Conservation (phyloP, 2,888 invertebrate genomes). For the Galerucella nymphaeae region DNA sequence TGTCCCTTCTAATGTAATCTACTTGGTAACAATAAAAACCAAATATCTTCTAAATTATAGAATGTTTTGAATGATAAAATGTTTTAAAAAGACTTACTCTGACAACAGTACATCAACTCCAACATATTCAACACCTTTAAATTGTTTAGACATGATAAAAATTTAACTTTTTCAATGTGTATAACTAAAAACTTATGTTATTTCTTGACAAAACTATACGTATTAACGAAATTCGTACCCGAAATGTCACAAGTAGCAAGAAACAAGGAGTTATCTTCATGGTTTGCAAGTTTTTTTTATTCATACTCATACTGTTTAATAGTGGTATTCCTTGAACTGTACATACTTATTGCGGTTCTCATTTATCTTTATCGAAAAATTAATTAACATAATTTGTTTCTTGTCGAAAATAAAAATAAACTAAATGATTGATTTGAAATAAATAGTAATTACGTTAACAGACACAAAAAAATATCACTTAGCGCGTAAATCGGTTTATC, state of each 20-base stretch:
- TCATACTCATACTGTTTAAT: constrained; percentile 20
- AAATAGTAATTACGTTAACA: neutral
- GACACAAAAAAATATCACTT: neutral
- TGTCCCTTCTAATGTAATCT: too few species aligned
- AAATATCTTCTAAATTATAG: too few species aligned
- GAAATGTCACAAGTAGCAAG: constrained; percentile 13
- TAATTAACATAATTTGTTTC: constrained; percentile 14
- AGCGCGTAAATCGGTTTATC: neutral
- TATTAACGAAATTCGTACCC: constrained; percentile 18
- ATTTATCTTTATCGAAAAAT: constrained; percentile 24
- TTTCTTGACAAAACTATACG: constrained; percentile 11
- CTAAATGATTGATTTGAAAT: neutral
- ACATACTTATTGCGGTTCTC: constrained; percentile 18
- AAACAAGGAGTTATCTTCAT: constrained; percentile 21
- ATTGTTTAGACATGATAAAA: constrained; percentile 10
- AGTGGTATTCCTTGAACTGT: constrained; percentile 30
- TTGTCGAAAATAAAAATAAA: neutral
- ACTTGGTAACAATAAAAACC: too few species aligned
- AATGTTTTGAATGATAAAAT: neutral
- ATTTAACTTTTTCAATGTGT: neutral
- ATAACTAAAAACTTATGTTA: constrained; percentile 1
- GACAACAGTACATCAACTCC: neutral
- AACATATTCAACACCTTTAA: neutral
- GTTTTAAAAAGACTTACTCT: neutral
- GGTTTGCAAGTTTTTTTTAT: constrained; percentile 30